A percentile compares a stretch with the other conserved stretches of the same genome.
Evolutionary conservation across 2,113 vertebrate species (phyloP).

Genomic region (Salvelinus sp.): DNA sequence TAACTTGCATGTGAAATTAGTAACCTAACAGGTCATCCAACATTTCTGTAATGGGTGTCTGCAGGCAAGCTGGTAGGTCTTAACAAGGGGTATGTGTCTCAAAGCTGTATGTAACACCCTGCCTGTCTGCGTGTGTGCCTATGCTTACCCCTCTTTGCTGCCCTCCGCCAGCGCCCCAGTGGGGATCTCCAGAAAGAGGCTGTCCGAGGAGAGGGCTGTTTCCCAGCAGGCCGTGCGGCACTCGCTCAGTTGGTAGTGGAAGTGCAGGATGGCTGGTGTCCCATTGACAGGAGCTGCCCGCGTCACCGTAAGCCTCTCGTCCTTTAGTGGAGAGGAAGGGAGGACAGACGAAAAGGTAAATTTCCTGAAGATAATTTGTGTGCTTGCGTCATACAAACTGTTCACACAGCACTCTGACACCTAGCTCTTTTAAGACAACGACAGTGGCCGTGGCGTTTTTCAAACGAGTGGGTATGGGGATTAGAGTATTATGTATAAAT

Average conservation of each 20-base stretch:
- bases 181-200: slow-evolving; percentile 94
- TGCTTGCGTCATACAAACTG: background rate
- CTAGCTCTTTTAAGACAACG: too few species aligned
- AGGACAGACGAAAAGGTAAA: background rate
- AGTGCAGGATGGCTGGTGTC: slow-evolving; percentile 83
- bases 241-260: slow-evolving; percentile 92
- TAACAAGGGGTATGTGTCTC: too few species aligned
- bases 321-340: slow-evolving; percentile 62
- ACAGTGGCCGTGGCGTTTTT: too few species aligned
- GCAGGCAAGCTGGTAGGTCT: too few species aligned
- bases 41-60: too few species aligned
- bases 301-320: slow-evolving; percentile 92
- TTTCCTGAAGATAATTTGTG: too few species aligned
- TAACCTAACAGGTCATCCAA: too few species aligned
- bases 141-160: slow-evolving; percentile 93
- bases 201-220: slow-evolving; percentile 83
- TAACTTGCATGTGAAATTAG: too few species aligned
- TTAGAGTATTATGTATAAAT: too few species aligned
- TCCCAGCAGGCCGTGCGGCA: slow-evolving; percentile 89
- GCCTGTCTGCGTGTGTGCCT: slow-evolving; percentile 1
- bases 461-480: too few species aligned
- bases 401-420: background rate
- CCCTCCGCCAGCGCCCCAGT: slow-evolving; percentile 87
- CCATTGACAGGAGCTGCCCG: slow-evolving; percentile 81
- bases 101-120: too few species aligned